Evolutionary conservation across 1,140 invertebrate genomes (phyloP).

Genomic region (Drosophila repletoides): DNA sequence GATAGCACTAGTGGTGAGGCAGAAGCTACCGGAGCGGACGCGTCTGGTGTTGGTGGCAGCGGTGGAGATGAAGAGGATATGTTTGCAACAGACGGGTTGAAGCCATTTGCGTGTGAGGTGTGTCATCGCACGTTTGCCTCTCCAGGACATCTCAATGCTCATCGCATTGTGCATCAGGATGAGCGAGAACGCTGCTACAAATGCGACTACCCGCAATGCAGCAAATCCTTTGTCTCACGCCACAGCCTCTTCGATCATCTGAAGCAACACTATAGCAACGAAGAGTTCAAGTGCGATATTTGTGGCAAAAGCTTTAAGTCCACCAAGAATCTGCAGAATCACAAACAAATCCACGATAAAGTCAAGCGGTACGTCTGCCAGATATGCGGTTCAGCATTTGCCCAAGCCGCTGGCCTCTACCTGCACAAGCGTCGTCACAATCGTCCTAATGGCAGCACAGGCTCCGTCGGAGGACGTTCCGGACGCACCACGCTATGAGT

Average conservation of each 20-base stretch:
- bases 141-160: constrained; percentile 63
- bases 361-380: constrained; percentile 82
- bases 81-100: constrained; percentile 30
- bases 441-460: constrained; percentile 59
- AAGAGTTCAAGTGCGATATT: constrained; percentile 83
- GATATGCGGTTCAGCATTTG: constrained; percentile 83
- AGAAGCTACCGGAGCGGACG: neutral
- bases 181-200: constrained; percentile 64
- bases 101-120: constrained; percentile 58
- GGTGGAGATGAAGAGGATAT: constrained; percentile 32
- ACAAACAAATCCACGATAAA: constrained; percentile 83
- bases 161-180: constrained; percentile 65
- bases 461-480: constrained; percentile 54
- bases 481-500: constrained; percentile 58
- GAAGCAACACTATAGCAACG: constrained; percentile 83
- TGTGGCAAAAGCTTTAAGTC: constrained; percentile 81
- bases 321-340: constrained; percentile 76
- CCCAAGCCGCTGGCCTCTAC: constrained; percentile 82
- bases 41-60: neutral
- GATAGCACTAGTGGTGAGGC: constrained; percentile 34
- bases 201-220: constrained; percentile 74
- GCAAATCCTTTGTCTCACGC: constrained; percentile 82
- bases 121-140: constrained; percentile 66
- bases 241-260: constrained; percentile 83
- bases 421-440: constrained; percentile 83